phyloP scores from a whole-genome alignment of 2,113 vertebrate species.

The Diphyllodes magnificus region DNA sequence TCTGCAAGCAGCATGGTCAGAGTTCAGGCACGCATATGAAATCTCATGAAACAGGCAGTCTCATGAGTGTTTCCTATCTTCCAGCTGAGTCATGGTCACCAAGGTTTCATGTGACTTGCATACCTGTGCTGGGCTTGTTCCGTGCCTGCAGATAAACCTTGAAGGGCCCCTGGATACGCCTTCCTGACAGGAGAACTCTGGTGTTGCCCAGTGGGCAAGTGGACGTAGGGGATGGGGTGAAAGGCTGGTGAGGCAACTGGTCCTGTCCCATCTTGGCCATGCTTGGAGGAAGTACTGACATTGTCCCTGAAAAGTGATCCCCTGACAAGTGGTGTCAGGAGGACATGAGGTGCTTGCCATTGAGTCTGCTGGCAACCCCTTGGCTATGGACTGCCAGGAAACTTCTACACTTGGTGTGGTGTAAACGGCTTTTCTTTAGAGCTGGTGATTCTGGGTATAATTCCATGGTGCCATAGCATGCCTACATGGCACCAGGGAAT shows the following conservation, averaged over 20 bases:
- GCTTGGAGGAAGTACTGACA: neutral
- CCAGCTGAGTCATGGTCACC: neutral
- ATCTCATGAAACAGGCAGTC: neutral
- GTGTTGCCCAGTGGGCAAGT: fast-evolving
- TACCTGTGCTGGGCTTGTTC: neutral
- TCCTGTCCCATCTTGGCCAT: neutral
- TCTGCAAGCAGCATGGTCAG: fast-evolving
- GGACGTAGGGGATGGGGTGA: neutral
- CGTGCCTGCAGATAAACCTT: neutral
- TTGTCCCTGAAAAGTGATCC: neutral
- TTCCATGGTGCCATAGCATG: neutral
- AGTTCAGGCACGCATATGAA: neutral
- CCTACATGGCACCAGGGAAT: fast-evolving
- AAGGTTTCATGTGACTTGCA: neutral
- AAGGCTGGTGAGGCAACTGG: neutral
- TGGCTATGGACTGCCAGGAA: neutral
- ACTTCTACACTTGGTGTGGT: neutral
- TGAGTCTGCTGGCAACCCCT: neutral
- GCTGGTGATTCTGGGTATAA: neutral
- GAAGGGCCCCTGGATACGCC: neutral
- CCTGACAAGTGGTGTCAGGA: neutral
- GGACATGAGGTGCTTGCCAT: fast-evolving
- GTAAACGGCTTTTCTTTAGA: neutral
- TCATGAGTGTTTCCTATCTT: neutral
- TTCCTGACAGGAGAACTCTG: neutral